Percentiles rank a stretch among this genome's conserved stretches.
Conservation (phyloP, 2,888 invertebrate species). For the Actias luna region DNA sequence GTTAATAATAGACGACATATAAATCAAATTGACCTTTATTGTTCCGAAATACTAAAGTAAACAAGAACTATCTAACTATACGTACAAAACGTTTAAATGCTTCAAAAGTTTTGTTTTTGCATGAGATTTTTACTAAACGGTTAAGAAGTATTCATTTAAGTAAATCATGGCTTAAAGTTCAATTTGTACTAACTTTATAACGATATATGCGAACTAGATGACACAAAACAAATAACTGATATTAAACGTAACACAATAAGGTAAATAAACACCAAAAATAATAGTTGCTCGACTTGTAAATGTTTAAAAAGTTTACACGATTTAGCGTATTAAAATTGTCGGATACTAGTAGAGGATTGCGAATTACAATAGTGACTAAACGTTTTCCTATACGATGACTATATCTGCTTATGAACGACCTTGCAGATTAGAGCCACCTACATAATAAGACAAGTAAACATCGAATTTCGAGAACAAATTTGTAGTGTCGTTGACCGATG, state of each 20-base stretch:
- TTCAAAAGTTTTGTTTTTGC: background rate
- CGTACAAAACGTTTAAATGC: background rate
- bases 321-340: background rate
- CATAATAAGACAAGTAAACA: constrained; percentile 60
- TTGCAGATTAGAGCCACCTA: constrained; percentile 67
- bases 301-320: background rate
- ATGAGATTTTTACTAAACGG: no score
- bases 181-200: background rate
- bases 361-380: constrained; percentile 42
- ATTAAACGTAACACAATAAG: background rate
- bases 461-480: constrained; percentile 43
- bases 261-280: background rate
- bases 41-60: background rate
- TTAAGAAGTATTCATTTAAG: background rate
- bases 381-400: constrained; percentile 21
- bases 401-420: constrained; percentile 40
- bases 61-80: background rate
- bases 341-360: background rate
- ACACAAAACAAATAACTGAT: background rate
- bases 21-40: background rate
- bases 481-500: constrained; percentile 50
- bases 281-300: background rate
- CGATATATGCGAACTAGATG: background rate
- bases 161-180: background rate
- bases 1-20: background rate